Percentiles rank a stretch among this genome's conserved stretches.
Evolutionary conservation across 2,888 invertebrate species (phyloP).

Genomic region (Hirtodrosophila alboralis): DNA sequence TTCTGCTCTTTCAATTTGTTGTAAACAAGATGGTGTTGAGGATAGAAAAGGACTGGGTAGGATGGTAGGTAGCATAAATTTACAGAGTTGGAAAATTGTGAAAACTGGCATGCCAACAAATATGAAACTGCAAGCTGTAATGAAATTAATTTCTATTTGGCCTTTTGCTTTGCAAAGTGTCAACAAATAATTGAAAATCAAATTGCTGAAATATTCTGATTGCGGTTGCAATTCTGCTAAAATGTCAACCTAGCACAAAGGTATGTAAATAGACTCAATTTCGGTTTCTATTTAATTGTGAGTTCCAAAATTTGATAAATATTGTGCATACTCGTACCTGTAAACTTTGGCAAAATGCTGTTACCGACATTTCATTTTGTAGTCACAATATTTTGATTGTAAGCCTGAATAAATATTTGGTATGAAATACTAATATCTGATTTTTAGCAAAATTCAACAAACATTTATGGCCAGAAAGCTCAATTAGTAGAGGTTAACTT

Average conservation of each 20-base stretch:
- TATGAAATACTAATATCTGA: no score
- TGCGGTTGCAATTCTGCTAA: constrained; percentile 13
- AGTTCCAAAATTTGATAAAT: background rate
- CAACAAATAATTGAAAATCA: constrained; percentile 62
- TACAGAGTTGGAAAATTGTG: constrained; percentile 39
- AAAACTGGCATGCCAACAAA: constrained; percentile 65
- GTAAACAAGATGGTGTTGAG: constrained; percentile 52
- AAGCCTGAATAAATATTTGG: no score
- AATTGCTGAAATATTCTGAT: constrained; percentile 44
- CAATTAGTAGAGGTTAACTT: no score
- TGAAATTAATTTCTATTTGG: constrained; percentile 63
- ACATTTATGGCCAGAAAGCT: no score
- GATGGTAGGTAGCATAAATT: constrained; percentile 8
- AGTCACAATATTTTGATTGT: no score
- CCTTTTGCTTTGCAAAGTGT: constrained; percentile 40
- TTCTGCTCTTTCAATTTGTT: constrained; percentile 45
- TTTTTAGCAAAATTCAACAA: no score
- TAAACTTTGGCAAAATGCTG: no score
- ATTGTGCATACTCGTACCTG: no score
- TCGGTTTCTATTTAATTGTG: background rate
- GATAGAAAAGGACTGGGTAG: no score
- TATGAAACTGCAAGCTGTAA: constrained; percentile 53
- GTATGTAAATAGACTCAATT: background rate
- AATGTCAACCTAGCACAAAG: background rate
- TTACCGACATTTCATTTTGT: no score